Evolutionary conservation across 2,888 invertebrate species (phyloP).

Genomic region (Hanleya hanleyi): DNA sequence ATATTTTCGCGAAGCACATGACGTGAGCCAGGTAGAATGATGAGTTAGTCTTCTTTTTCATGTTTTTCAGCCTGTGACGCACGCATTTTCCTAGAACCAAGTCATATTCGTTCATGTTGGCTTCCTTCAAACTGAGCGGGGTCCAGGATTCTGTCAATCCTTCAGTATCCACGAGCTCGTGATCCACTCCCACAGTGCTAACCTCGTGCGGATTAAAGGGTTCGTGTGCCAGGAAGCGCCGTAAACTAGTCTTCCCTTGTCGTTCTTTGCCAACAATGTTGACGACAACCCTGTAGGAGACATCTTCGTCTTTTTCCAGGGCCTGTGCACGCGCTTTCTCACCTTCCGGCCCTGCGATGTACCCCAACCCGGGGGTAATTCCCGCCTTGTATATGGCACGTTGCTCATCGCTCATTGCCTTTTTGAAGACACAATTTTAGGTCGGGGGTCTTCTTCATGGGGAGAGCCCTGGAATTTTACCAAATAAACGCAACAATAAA

Average conservation of each 20-base stretch:
- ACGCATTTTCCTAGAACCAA: slow-evolving; percentile 42
- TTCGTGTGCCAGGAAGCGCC: slow-evolving; percentile 39
- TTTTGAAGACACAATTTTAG: too few relatives aligned
- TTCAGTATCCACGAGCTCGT: slow-evolving; percentile 44
- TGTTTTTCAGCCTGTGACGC: slow-evolving; percentile 28
- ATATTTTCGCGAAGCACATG: slow-evolving; percentile 37
- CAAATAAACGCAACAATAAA: too few relatives aligned
- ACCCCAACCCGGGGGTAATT: slow-evolving; percentile 44
- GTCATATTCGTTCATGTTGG: slow-evolving; percentile 41
- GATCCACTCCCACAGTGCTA: slow-evolving; percentile 48
- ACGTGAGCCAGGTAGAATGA: slow-evolving; percentile 19
- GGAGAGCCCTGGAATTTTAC: too few relatives aligned
- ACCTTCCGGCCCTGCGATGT: slow-evolving; percentile 45
- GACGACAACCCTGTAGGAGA: slow-evolving; percentile 40
- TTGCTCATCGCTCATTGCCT: slow-evolving; percentile 22
- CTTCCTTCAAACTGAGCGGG: slow-evolving; percentile 27
- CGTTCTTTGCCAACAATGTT: slow-evolving; percentile 46
- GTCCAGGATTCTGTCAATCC: slow-evolving; percentile 33
- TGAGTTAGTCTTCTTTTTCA: slow-evolving; percentile 6
- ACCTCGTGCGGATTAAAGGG: slow-evolving; percentile 39
- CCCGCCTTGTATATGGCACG: slow-evolving; percentile 41
- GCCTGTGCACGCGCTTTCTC: slow-evolving; percentile 39
- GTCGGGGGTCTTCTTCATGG: too few relatives aligned
- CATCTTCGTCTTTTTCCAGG: slow-evolving; percentile 35
- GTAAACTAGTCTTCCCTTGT: slow-evolving; percentile 47